A percentile compares a stretch with the other conserved stretches of the same genome.
Evolutionary conservation across 2,113 vertebrate species (phyloP).

Genomic region (Misgurnus mizolepis): DNA sequence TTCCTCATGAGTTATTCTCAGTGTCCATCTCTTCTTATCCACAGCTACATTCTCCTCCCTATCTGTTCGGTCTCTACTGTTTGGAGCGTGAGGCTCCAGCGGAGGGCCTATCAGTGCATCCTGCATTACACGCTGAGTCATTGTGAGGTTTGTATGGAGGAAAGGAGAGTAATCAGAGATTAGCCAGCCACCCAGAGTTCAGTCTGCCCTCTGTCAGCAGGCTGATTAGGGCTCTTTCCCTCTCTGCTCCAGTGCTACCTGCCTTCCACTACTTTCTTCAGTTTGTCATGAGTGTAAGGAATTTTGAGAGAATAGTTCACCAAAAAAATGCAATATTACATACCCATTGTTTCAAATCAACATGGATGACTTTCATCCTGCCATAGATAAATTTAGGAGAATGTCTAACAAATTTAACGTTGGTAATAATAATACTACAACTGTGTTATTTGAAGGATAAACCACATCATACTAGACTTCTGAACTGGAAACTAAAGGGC

Average conservation of each 20-base stretch:
- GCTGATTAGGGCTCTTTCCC: constrained; percentile 68
- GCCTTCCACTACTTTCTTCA: not conserved
- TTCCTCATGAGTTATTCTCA: not conserved
- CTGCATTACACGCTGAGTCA: constrained; percentile 44
- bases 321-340: too few relatives aligned
- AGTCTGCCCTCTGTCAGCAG: constrained; percentile 64
- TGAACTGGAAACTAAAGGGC: too few relatives aligned
- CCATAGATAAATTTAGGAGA: too few relatives aligned
- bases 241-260: not conserved
- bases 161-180: constrained; percentile 62
- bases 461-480: too few relatives aligned
- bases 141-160: constrained; percentile 29
- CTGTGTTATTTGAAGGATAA: too few relatives aligned
- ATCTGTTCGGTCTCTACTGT: constrained; percentile 48
- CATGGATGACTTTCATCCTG: too few relatives aligned
- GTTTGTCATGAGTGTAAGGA: not conserved
- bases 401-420: too few relatives aligned
- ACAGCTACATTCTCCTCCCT: constrained; percentile 1
- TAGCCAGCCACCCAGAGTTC: constrained; percentile 66
- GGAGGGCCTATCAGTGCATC: constrained; percentile 31
- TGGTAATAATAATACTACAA: too few relatives aligned
- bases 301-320: not conserved
- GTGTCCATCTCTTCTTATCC: constrained; percentile 22
- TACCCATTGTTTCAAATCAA: too few relatives aligned
- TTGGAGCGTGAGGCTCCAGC: constrained; percentile 12